Evolutionary conservation across 2,888 invertebrate genomes (phyloP).

Genomic region (Caenorhabditis auriculariae): DNA sequence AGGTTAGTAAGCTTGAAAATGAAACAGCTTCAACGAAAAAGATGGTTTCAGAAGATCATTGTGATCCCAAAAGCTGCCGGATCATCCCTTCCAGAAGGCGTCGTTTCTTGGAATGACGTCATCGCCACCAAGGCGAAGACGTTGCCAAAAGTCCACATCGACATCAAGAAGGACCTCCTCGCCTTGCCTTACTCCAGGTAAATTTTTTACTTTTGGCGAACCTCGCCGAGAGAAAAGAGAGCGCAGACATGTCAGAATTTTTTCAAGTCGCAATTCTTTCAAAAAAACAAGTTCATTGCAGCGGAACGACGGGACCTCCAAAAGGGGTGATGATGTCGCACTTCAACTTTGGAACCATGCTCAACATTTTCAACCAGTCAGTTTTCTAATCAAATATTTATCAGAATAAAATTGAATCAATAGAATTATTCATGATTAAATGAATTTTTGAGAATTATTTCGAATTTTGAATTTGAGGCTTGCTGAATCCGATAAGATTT

Average conservation of each 20-base stretch:
- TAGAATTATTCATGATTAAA: too few species aligned
- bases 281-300: slow-evolving; percentile 10
- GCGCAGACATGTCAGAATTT: too few species aligned
- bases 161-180: slow-evolving; percentile 44
- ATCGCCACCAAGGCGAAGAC: slow-evolving; percentile 28
- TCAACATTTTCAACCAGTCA: too few species aligned
- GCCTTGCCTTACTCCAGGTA: slow-evolving; percentile 53
- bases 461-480: too few species aligned
- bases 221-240: too few species aligned
- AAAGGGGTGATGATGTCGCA: slow-evolving; percentile 60
- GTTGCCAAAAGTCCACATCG: slow-evolving; percentile 29
- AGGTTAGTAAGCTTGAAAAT: slow-evolving; percentile 15
- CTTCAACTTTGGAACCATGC: slow-evolving; percentile 48
- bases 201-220: neutral
- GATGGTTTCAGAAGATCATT: slow-evolving; percentile 25
- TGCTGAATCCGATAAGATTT: too few species aligned
- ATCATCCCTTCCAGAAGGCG: slow-evolving; percentile 22
- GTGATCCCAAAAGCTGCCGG: slow-evolving; percentile 31
- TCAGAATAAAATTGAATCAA: too few species aligned
- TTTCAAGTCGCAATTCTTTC: too few species aligned
- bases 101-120: slow-evolving; percentile 36
- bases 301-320: slow-evolving; percentile 58
- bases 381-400: too few species aligned
- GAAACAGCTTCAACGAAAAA: neutral
- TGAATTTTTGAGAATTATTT: too few species aligned